Evolutionary conservation across 2,888 invertebrate genomes (phyloP), one percentile per base, ranked within the genome.

Genomic region (Drosophila macrospina): DNA sequence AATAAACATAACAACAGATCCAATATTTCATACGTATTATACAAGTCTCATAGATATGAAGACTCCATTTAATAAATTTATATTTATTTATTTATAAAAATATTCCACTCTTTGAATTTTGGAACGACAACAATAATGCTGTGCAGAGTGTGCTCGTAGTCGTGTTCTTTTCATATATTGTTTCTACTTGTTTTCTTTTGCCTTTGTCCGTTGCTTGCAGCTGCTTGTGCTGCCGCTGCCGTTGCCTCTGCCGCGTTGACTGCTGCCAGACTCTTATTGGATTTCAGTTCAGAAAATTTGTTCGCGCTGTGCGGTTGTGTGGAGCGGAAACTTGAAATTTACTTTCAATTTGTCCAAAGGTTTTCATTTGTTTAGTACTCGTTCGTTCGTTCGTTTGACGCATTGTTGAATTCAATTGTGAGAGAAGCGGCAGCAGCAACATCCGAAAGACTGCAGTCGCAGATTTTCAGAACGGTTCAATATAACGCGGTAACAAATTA

Each of bases 281-380:
- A 72, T 76, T 86, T 76, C 67, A 80, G 78, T 84, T 84, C 78
- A 86, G 84, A 73, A 78, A 75, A 78, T 72, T 67, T 70, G 44
- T 62, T 86, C 84, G 88, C 78, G 74, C 62, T 78, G 88, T 68
- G 74, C 86, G 82, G 81, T 80, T 81, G 86, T 81, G 81, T 79
- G 80, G 80, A 85, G 80, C 87, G 87, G 85, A 84, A 57, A 68
- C 65, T 68, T 78, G 61, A 71, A 76, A 74, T 74, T 78, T 71
- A 69, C 85, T 80, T 80, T 80, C 78, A 78, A 80, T 66, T 84
- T 78, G 78, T 74, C 81, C 65, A 69, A 70, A 78, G 66, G 60
- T 62, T 65, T 76, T 66, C 51, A 71, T 77, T 77, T 77, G 62
- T 78, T 75, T 74, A 78, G 50, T 52, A 71, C 60, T 62, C 67